Evolutionary conservation across 2,888 invertebrate genomes (phyloP).

Genomic region (Pristionchus arcanus): DNA sequence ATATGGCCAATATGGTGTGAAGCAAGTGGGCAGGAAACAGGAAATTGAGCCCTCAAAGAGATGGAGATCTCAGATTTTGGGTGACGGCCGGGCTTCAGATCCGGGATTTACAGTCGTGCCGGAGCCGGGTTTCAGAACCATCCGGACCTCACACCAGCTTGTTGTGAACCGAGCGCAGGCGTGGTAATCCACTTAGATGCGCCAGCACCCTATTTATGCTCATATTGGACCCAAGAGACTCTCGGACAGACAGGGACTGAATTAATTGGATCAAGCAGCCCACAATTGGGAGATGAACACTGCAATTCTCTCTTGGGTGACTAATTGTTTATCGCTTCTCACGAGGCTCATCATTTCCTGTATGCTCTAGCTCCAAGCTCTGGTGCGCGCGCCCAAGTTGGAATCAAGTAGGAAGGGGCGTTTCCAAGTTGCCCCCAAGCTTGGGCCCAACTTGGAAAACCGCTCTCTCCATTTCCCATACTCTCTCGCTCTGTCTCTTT

Average conservation of each 20-base stretch:
- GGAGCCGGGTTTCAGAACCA: background rate
- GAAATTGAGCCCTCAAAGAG: background rate
- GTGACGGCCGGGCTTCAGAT: background rate
- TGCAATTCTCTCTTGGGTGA: slow-evolving; percentile 38
- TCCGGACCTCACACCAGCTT: slow-evolving; percentile 1
- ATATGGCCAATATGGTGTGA: slow-evolving; percentile 49
- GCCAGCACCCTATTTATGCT: background rate
- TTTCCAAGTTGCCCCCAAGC: too few species aligned
- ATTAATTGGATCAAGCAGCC: slow-evolving; percentile 50
- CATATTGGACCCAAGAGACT: slow-evolving; percentile 47
- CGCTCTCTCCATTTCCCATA: too few species aligned
- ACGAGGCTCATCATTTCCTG: background rate
- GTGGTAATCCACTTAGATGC: slow-evolving; percentile 48
- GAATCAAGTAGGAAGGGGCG: too few species aligned
- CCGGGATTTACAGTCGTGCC: too few species aligned
- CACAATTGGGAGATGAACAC: slow-evolving; percentile 24
- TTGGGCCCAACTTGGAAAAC: too few species aligned
- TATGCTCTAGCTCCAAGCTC: background rate
- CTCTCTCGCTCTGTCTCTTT: too few species aligned
- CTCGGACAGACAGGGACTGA: background rate
- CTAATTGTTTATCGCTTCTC: slow-evolving; percentile 33
- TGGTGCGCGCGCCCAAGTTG: too few species aligned
- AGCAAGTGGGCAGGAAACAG: slow-evolving; percentile 18
- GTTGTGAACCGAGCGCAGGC: background rate
- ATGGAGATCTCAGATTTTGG: slow-evolving; percentile 15